A percentile compares a stretch with the other conserved stretches of the same genome.
Conservation (phyloP, 1,140 invertebrate species). For the Meloidogyne hapla region DNA sequence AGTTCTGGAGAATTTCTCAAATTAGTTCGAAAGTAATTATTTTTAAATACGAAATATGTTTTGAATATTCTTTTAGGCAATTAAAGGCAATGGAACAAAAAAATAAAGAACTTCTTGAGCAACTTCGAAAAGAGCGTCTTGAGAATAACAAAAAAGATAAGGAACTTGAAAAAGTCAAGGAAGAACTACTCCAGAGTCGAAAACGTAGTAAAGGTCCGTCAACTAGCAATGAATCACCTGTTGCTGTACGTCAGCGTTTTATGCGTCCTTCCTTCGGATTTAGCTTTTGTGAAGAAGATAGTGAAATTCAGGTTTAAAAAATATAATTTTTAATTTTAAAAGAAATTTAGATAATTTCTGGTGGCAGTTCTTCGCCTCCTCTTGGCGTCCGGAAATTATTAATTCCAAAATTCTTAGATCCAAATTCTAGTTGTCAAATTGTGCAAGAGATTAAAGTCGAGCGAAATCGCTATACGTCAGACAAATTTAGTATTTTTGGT, state of each 20-base stretch:
- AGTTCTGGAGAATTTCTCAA: slow-evolving; percentile 28
- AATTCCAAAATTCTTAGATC: background rate
- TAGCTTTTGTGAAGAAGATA: slow-evolving; percentile 14
- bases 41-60: background rate
- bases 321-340: background rate
- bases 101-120: background rate
- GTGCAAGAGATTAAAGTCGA: background rate
- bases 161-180: background rate
- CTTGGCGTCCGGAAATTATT: background rate
- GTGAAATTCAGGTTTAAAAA: slow-evolving; percentile 7
- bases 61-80: slow-evolving; percentile 9
- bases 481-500: background rate
- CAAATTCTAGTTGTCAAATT: background rate
- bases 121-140: background rate
- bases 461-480: too few relatives aligned
- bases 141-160: slow-evolving; percentile 16
- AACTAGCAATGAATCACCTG: background rate
- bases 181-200: background rate
- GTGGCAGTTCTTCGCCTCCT: background rate
- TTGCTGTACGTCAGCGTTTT: background rate
- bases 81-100: background rate
- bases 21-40: slow-evolving; percentile 15
- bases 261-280: slow-evolving; percentile 20
- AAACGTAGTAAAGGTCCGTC: background rate
- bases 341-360: background rate